Evolutionary conservation across 2,797 vertebrate species (phyloP).

Genomic region (Pelodytes ibericus): DNA sequence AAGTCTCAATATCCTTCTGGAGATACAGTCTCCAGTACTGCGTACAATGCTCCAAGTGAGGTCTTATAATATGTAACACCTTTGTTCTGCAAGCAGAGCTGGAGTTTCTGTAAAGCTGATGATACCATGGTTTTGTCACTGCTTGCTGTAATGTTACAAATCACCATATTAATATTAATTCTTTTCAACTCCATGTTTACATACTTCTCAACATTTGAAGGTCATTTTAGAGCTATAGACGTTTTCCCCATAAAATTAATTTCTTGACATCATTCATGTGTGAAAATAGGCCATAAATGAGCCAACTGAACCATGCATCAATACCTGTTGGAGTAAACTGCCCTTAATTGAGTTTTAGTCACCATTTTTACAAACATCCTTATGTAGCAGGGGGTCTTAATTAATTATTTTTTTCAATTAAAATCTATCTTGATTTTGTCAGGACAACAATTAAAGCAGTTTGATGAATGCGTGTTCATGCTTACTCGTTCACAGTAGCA

Average conservation of each 20-base stretch:
- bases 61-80: no score
- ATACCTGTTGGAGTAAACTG: constrained; percentile 2
- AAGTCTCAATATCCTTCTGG: no score
- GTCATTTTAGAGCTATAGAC: not conserved
- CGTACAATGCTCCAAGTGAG: no score
- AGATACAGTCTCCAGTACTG: no score
- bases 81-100: no score
- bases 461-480: constrained; percentile 10
- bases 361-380: not conserved
- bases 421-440: constrained; percentile 18
- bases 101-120: no score
- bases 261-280: not conserved
- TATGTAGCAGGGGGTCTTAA: not conserved
- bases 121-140: no score
- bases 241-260: not conserved
- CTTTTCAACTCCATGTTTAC: not conserved
- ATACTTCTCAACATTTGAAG: not conserved
- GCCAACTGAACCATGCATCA: not conserved
- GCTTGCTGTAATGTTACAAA: no score
- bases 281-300: not conserved
- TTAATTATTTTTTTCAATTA: constrained; percentile 32
- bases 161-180: not conserved
- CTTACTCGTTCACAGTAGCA: not conserved
- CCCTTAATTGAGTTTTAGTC: not conserved
- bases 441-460: constrained; percentile 10